These are phyloP conservation scores for Limnothrissa miodon DNA, from an alignment of 2,113 vertebrate species.

Conservation along the genomic window DNA sequence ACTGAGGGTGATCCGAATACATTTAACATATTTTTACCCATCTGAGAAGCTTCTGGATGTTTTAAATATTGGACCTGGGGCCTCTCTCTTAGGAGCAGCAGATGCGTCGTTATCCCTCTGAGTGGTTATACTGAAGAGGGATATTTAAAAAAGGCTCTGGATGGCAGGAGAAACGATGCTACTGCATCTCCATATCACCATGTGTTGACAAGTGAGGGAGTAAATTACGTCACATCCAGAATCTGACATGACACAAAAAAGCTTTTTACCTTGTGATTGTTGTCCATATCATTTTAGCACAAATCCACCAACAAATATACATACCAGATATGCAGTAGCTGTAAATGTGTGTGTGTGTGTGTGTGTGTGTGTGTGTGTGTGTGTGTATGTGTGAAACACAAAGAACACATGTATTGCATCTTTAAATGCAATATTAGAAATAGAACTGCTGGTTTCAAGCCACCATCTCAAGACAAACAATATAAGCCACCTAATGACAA, in stretches of 20 bases:
- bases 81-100: constrained; percentile 8
- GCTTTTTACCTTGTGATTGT: not conserved
- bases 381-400: not conserved
- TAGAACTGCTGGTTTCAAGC: not conserved
- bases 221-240: not conserved
- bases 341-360: too few relatives aligned
- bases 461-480: not conserved
- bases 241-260: not conserved
- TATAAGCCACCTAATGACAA: constrained; percentile 31
- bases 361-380: too few relatives aligned
- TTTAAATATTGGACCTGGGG: not conserved
- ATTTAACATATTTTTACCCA: constrained; percentile 1
- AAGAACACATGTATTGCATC: not conserved
- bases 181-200: not conserved
- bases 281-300: not conserved
- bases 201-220: not conserved
- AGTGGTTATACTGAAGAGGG: not conserved
- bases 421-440: not conserved
- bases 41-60: not conserved
- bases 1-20: constrained; percentile 2
- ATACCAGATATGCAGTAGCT: too few relatives aligned
- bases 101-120: not conserved
- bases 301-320: not conserved
- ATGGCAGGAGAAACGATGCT: not conserved
- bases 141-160: not conserved